A percentile compares a stretch with the other conserved stretches of the same genome.
Evolutionary conservation across 2,888 invertebrate genomes (phyloP).

Genomic region (Mylabris sibirica): DNA sequence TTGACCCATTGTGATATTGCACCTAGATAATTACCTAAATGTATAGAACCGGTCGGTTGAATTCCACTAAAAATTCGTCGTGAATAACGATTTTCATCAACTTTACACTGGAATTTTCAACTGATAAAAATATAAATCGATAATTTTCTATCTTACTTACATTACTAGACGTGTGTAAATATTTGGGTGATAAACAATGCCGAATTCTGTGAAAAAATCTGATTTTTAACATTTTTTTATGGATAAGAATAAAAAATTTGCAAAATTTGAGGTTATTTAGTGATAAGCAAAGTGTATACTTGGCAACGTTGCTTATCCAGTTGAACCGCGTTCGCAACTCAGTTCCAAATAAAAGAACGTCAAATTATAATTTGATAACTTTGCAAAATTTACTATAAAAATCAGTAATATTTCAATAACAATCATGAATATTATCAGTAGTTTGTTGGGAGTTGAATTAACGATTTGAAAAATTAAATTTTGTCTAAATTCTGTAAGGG

Average conservation of each 20-base stretch:
- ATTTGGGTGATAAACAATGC: background rate
- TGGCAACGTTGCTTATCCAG: too few relatives aligned
- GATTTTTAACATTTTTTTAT: background rate
- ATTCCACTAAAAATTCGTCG: conserved; percentile 85
- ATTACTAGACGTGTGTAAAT: background rate
- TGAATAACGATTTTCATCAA: conserved; percentile 27
- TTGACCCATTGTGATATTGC: conserved; percentile 87
- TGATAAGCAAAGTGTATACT: too few relatives aligned
- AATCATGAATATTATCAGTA: too few relatives aligned
- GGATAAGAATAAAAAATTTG: background rate
- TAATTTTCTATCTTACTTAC: background rate
- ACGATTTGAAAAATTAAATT: too few relatives aligned
- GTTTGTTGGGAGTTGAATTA: too few relatives aligned
- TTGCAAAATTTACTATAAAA: too few relatives aligned
- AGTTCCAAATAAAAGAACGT: too few relatives aligned
- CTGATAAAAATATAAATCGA: background rate
- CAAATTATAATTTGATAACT: too few relatives aligned
- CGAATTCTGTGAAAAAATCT: background rate
- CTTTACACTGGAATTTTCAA: background rate
- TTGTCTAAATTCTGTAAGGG: too few relatives aligned
- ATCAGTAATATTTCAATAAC: too few relatives aligned
- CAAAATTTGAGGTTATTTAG: background rate
- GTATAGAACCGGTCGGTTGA: conserved; percentile 94
- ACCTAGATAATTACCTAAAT: conserved; percentile 97
- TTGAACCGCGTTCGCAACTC: too few relatives aligned